phyloP scores from a whole-genome alignment of 2,113 vertebrate genomes.

The Speoplatyrhinus poulsoni region DNA sequence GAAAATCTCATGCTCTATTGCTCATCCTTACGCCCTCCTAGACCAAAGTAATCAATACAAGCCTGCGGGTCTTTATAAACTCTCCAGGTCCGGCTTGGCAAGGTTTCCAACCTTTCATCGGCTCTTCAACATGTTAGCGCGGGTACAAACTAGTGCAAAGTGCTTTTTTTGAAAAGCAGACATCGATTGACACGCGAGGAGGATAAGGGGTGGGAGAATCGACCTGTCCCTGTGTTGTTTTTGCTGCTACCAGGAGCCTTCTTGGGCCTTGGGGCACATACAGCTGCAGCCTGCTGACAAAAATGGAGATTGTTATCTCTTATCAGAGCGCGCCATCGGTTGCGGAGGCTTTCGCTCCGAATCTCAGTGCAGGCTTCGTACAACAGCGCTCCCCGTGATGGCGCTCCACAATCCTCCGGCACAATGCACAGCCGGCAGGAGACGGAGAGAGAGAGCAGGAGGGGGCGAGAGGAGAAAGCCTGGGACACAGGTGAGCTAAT shows the following conservation, averaged over 20 bases:
- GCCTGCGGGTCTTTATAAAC: conserved; percentile 46
- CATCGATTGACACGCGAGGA: conserved; percentile 62
- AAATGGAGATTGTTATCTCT: conserved; percentile 65
- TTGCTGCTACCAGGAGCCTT: conserved; percentile 55
- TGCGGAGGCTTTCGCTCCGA: conserved; percentile 45
- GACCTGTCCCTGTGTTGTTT: conserved; percentile 56
- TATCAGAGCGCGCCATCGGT: conserved; percentile 50
- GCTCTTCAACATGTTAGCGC: conserved; percentile 38
- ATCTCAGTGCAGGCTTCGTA: conserved; percentile 53
- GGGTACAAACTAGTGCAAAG: conserved; percentile 53
- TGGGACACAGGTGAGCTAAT: conserved; percentile 23
- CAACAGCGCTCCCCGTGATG: conserved; percentile 33
- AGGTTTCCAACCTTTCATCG: conserved; percentile 60
- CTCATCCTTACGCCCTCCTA: conserved; percentile 30
- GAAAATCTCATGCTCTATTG: conserved; percentile 40
- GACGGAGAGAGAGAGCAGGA: conserved; percentile 25
- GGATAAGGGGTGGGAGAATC: conserved; percentile 39
- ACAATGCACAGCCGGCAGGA: conserved; percentile 40
- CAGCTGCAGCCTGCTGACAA: conserved; percentile 61
- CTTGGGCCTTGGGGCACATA: conserved; percentile 52
- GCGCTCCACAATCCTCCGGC: conserved; percentile 44
- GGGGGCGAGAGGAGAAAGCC: not conserved
- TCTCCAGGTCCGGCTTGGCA: conserved; percentile 37
- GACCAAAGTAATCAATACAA: conserved; percentile 57
- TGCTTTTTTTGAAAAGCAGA: conserved; percentile 60